phyloP scores from a whole-genome alignment of 2,113 vertebrate species.

The Corynorhinus townsendii region DNA sequence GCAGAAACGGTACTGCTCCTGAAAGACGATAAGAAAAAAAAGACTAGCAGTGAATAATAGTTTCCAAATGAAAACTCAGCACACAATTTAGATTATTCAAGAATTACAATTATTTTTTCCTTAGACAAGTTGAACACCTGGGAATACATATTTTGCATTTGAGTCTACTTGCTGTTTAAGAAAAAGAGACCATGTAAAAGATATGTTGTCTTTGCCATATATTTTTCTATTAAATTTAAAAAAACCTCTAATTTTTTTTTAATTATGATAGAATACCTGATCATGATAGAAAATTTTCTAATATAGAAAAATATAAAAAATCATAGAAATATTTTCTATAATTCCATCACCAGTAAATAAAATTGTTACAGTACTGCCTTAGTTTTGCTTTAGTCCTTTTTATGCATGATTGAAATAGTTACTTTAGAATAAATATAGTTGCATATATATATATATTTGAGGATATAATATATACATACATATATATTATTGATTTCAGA shows the following conservation, averaged over 20 bases:
- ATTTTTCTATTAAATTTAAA: not conserved
- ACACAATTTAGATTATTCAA: not conserved
- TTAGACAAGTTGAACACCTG: not conserved
- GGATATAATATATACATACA: not conserved
- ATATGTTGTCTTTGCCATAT: not conserved
- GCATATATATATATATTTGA: not conserved
- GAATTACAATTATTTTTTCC: not conserved
- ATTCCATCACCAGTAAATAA: not conserved
- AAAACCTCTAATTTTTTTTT: not conserved
- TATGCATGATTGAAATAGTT: not conserved
- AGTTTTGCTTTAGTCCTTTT: not conserved
- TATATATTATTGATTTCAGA: no score
- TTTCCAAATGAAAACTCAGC: not conserved
- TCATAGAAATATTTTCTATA: not conserved
- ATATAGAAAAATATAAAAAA: not conserved
- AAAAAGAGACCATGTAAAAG: not conserved
- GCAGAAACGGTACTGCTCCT: slow-evolving; percentile 99
- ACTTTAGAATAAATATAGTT: slow-evolving; percentile 7
- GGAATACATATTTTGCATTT: not conserved
- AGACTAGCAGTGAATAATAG: not conserved
- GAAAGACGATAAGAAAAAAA: not conserved
- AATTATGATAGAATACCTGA: not conserved
- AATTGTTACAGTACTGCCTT: not conserved
- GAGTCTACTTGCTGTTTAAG: not conserved
- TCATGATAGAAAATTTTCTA: not conserved